Evolutionary conservation across 2,113 vertebrate species (phyloP), one percentile per base, ranked within the genome.

Genomic region (Channa maculata): DNA sequence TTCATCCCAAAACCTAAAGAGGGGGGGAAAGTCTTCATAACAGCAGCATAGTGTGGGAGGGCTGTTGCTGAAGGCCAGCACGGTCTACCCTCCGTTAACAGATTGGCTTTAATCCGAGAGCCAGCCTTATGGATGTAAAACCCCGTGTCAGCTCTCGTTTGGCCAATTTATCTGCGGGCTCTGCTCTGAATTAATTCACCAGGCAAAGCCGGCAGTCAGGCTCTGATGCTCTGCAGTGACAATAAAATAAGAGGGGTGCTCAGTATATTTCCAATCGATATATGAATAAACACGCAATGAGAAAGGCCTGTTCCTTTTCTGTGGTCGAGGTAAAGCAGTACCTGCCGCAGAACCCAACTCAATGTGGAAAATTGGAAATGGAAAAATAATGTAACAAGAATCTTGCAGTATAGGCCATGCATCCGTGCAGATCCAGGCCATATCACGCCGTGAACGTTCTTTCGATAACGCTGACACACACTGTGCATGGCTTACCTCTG

Each of bases 401-500:
- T 65, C 55, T 13, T 14, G 44, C 71, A 78, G 11, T 5, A 44
- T 3, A 37, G 44, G 37, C 14, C 43, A 37, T 15, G 60, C 44
- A 55, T 41, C 41, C 3, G 24, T 14, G 55, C 5, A 55, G 51
- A 60, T 7, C 36, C 39, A 14, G 14, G 3, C 79, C 44, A 45
- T 9, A 50, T 71, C 61, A 43, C 10, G 1, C 36, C 13, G n/a
- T 0, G 4, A 53, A 39, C 0, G 36, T 44, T 13, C 36, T 14
- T 24, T 50, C 46, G 7, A 5, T 60, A 36, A 51, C 39, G 24
- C 34, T 65, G 80, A 77, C 75, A 85, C 76, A 78, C 1, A 76
- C 52, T 57, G 39, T 72, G 39, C 58, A 13, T 38, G 54, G 50
- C 89, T 92, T 84, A 95, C 94, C 94, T 94, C 94, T 48, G 83